Conservation (phyloP, 2,888 invertebrate genomes). For the Girardia tigrina region DNA sequence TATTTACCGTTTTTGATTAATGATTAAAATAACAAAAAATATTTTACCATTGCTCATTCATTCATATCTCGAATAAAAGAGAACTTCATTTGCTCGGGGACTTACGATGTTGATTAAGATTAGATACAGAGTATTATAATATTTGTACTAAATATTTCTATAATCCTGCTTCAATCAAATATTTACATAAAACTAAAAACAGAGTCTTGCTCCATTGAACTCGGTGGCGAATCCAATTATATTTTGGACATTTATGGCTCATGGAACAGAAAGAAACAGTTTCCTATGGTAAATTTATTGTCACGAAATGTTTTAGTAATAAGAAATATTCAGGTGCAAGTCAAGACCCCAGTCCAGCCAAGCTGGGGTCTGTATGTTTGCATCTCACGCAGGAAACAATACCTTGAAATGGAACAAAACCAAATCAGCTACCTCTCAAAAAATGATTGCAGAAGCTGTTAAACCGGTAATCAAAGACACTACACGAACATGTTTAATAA, state of each 20-base stretch:
- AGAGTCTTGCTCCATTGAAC: neutral
- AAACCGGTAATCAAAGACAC: neutral
- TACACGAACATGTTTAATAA: neutral
- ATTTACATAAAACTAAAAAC: no score
- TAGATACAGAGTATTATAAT: no score
- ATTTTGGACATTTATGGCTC: neutral
- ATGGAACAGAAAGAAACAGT: neutral
- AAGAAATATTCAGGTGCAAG: neutral
- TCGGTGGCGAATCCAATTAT: neutral
- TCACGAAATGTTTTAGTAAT: neutral
- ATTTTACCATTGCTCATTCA: no score
- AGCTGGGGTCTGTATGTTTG: neutral
- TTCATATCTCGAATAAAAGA: no score
- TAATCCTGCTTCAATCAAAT: no score
- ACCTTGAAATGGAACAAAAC: neutral
- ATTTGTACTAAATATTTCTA: no score
- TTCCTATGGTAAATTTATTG: neutral
- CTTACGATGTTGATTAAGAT: no score
- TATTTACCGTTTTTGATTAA: no score
- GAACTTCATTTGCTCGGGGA: no score
- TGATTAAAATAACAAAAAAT: no score
- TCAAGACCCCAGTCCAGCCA: neutral
- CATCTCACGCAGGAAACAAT: neutral
- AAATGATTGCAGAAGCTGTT: neutral
- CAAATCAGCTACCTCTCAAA: neutral